Evolutionary conservation across 2,888 invertebrate genomes (phyloP), one percentile per base, ranked within the genome.

Genomic region (Aphidoletes aphidimyza): DNA sequence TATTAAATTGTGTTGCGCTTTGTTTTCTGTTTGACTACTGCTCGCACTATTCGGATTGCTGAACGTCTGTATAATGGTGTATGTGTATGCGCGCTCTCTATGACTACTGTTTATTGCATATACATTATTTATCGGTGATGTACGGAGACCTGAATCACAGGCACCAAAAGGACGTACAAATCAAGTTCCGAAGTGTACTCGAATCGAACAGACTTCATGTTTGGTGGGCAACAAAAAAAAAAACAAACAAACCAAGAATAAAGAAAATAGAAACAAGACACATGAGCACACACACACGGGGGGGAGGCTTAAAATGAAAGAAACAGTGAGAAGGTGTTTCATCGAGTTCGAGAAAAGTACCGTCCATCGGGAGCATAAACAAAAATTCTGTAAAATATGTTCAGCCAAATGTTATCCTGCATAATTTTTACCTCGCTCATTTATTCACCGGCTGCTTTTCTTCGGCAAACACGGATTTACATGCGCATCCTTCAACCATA

Each of bases 1-100:
- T 78, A 78, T 78, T 78, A 78, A 78, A 78, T 78, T 34, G 17
- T 78, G 36, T 36, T 36, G 78, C 36, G 78, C 36, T 78, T 78
- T 54, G 54, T 54, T 78, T 78, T 78, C 36, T 78, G 36, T 78
- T 78, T 78, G 36, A 36, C 36, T 78, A 17, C 78, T 34, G 17
- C 36, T 78, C 78, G 17, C 78, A 36, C 36, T 78, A 36, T 78
- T 78, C 36, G 54, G n/a, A 22, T 5, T 54, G 54, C 14, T 54
- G 54, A 47, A 19, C 26, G 22, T 22, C 11, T 47, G n/a, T 3
- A 26, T 54, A 2, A 11, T 47, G 3, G 6, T 47, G 47, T 47
- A 19, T 26, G 54, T 54, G 2, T 54, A 3, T n/a, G 54, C 26
- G 2, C 11, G n/a, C 54, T 2, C 14, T 54, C 22, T 22, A 22